Percentiles rank a stretch among this genome's conserved stretches.
phyloP scores from a whole-genome alignment of 2,113 vertebrate species.

The Dasyurus viverrinus region DNA sequence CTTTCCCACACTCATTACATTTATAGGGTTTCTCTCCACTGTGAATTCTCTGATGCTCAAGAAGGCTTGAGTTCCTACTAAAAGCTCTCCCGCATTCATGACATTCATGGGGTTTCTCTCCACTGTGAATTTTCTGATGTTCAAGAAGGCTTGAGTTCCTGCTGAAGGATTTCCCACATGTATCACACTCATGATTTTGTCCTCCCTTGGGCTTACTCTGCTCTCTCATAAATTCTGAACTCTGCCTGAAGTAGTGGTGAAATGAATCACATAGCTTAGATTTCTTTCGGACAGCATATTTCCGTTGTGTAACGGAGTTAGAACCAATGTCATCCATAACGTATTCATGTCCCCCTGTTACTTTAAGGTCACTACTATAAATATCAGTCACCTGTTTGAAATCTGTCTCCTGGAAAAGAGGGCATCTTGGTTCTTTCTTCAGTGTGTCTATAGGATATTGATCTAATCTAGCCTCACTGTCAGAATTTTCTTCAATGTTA shows the following conservation, averaged over 20 bases:
- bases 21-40: conserved; percentile 80
- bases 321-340: neutral
- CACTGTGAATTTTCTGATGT: conserved; percentile 77
- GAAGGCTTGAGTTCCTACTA: conserved; percentile 79
- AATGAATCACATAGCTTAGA: conserved; percentile 7
- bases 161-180: conserved; percentile 75
- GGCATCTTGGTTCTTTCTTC: neutral
- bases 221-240: conserved; percentile 76
- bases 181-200: conserved; percentile 74
- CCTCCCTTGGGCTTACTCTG: conserved; percentile 76
- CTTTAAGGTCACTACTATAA: neutral
- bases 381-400: neutral
- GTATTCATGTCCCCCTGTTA: neutral
- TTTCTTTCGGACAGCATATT: neutral
- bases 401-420: neutral
- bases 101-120: conserved; percentile 77
- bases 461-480: neutral
- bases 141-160: conserved; percentile 77
- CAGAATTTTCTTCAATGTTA: neutral
- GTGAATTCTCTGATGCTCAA: conserved; percentile 79
- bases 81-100: conserved; percentile 76
- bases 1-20: conserved; percentile 79
- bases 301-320: neutral
- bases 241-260: conserved; percentile 71
- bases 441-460: neutral